These are phyloP conservation scores for Hydractinia echinata DNA, from an alignment of 30 jellyfish, hydroid and myxozoan genomes.

Conservation along the genomic window DNA sequence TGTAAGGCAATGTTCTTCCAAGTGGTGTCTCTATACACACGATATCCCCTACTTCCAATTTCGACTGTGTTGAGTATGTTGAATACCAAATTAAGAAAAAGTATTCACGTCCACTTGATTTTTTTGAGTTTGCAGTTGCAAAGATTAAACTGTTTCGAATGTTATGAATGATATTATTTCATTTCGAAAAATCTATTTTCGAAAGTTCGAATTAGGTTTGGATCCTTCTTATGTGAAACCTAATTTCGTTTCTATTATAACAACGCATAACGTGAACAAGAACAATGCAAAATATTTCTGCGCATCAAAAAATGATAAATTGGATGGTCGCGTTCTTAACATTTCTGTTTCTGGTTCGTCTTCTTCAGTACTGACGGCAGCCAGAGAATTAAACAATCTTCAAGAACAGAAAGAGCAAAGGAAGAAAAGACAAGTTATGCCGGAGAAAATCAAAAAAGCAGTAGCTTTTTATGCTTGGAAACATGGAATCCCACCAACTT, in stretches of 20 bases:
- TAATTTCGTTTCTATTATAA: too few relatives aligned
- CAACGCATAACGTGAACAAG: background rate
- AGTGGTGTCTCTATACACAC: constrained; percentile 29
- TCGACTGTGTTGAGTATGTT: constrained; percentile 42
- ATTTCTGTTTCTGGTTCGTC: constrained; percentile 37
- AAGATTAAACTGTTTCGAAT: too few relatives aligned
- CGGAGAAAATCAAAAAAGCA: background rate
- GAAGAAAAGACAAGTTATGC: constrained; percentile 4
- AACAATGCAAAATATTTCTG: constrained; percentile 20
- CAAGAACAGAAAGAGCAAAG: background rate
- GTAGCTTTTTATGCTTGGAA: background rate
- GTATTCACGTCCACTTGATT: too few relatives aligned
- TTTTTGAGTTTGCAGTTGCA: too few relatives aligned
- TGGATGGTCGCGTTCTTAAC: constrained; percentile 49
- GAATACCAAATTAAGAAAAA: background rate
- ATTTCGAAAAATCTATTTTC: too few relatives aligned
- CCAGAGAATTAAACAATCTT: constrained; percentile 15
- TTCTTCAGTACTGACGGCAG: constrained; percentile 23
- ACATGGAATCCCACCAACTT: constrained; percentile 14
- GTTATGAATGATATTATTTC: too few relatives aligned
- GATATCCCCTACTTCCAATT: constrained; percentile 40
- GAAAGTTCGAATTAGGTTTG: too few relatives aligned
- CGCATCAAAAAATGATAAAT: constrained; percentile 11
- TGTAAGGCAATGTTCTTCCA: constrained; percentile 27
- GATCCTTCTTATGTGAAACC: too few relatives aligned